Conservation (phyloP, 2,113 vertebrate species). For the Ciconia stormi region DNA sequence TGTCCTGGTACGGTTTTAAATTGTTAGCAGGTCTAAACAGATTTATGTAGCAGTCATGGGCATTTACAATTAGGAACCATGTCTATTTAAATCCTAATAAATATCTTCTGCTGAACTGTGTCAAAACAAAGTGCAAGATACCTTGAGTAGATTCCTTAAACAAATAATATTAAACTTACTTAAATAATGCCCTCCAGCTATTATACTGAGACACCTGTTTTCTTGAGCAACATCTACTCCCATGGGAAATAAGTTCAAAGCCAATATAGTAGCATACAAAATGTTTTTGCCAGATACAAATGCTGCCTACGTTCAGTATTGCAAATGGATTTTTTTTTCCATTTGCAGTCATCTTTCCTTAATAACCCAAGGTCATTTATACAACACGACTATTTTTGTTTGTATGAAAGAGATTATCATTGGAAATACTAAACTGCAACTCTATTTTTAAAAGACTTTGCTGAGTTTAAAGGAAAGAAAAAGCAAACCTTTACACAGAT, state of each 20-base stretch:
- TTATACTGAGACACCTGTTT: conserved; percentile 70
- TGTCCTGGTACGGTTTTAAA: conserved; percentile 27
- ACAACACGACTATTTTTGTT: neutral
- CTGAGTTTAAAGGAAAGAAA: neutral
- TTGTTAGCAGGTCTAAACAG: conserved; percentile 62
- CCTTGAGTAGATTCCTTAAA: conserved; percentile 61
- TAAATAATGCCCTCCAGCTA: conserved; percentile 55
- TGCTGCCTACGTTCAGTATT: conserved; percentile 45
- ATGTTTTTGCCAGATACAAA: conserved; percentile 63
- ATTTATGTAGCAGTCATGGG: conserved; percentile 29
- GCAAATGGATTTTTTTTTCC: conserved; percentile 5
- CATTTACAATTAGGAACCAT: conserved; percentile 60
- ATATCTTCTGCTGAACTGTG: conserved; percentile 56
- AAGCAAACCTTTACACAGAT: neutral
- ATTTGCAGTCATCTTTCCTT: conserved; percentile 9
- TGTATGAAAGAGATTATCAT: neutral
- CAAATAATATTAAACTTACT: conserved; percentile 63
- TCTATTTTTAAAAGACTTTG: neutral
- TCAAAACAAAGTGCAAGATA: conserved; percentile 68
- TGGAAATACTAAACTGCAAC: neutral
- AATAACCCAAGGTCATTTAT: conserved; percentile 37
- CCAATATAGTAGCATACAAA: conserved; percentile 49
- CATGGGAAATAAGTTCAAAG: conserved; percentile 73
- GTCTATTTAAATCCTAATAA: conserved; percentile 66
- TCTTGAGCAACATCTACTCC: conserved; percentile 66